phyloP scores from a whole-genome alignment of 1,140 invertebrate genomes.

The Oppia nitens region DNA sequence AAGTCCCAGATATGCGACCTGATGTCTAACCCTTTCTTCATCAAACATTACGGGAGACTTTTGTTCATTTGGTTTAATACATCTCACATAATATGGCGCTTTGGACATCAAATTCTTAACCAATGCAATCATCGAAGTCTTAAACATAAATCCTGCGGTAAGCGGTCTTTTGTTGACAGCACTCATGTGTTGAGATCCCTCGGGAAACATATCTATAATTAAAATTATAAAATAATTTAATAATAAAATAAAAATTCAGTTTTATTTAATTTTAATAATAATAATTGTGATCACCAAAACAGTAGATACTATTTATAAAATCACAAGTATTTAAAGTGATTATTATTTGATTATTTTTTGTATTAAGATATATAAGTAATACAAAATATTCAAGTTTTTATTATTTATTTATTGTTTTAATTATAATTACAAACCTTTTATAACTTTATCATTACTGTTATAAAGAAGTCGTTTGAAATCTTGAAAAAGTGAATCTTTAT shows the following conservation, averaged over 20 bases:
- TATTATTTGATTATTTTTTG: too few relatives aligned
- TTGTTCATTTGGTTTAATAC: slow-evolving; percentile 71
- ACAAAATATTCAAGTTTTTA: too few relatives aligned
- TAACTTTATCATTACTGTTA: slow-evolving; percentile 18
- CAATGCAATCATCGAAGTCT: slow-evolving; percentile 60
- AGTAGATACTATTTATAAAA: slow-evolving; percentile 6
- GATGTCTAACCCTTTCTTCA: slow-evolving; percentile 38
- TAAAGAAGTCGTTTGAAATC: slow-evolving; percentile 34
- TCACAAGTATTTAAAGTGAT: background rate
- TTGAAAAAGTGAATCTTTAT: slow-evolving; percentile 74
- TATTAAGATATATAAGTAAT: too few relatives aligned
- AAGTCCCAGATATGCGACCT: slow-evolving; percentile 65
- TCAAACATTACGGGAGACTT: slow-evolving; percentile 57
- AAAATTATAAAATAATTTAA: background rate
- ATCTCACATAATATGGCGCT: slow-evolving; percentile 62
- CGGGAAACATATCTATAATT: slow-evolving; percentile 64
- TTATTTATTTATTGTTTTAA: too few relatives aligned
- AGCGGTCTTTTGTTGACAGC: slow-evolving; percentile 35
- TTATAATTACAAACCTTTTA: slow-evolving; percentile 20
- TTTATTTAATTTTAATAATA: slow-evolving; percentile 18
- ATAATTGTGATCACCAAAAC: too few relatives aligned
- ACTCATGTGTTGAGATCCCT: slow-evolving; percentile 43
- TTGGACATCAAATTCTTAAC: slow-evolving; percentile 46
- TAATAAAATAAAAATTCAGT: slow-evolving; percentile 13
- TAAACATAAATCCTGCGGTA: slow-evolving; percentile 68